Base-by-base conservation (phyloP, 2,888 invertebrate species). In the Apodemia mormo region DNA sequence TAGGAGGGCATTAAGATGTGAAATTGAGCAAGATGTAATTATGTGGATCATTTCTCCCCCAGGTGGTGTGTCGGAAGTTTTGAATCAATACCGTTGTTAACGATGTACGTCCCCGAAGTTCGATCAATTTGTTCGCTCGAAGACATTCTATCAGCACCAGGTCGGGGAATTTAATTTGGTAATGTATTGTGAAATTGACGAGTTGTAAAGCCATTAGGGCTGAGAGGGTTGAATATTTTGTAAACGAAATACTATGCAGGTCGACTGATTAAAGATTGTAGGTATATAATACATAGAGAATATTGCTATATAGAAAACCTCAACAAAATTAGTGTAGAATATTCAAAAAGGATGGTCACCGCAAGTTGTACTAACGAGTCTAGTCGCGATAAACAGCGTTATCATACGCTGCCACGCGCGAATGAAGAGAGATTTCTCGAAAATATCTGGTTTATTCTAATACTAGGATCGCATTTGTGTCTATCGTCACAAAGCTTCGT, bases 31-130 rank as follows among this genome's bases (percentile, higher is more conserved):
- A 30, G 68, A 66, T 22, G 66, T 45, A 65, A 70, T 73, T 73
- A 70, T 68, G 69, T 65, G 70, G 69, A 66, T 65, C 70, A 73
- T 74, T 74, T 70, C 68, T 30, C 69, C 43, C 68, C 10, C 54
- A 56, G 68, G 66, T 66, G n/a, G 54, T 40, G n/a, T 45, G 45
- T 45, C 45, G 54, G 64, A 72, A 72, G 69, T 70, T 45, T 69
- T 9, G 61, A 45, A 66, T 67, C 58, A 58, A 58, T 58, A 58
- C 58, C 29, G 58, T 58, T 10, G 22, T 58, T 58, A 58, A 61
- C 30, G 61, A 61, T 6, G 61, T 61, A 33, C 10, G 61, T 33
- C 33, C 30, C 33, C 33, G 61, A 61, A 61, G 14, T 33, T 61
- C 29, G 61, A 22, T 5, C n/a, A 30, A 54, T 54, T 43, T 61